These are phyloP conservation scores for Synergus laeviventris DNA, from an alignment of 2,888 invertebrate genomes.

Conservation along the genomic window DNA sequence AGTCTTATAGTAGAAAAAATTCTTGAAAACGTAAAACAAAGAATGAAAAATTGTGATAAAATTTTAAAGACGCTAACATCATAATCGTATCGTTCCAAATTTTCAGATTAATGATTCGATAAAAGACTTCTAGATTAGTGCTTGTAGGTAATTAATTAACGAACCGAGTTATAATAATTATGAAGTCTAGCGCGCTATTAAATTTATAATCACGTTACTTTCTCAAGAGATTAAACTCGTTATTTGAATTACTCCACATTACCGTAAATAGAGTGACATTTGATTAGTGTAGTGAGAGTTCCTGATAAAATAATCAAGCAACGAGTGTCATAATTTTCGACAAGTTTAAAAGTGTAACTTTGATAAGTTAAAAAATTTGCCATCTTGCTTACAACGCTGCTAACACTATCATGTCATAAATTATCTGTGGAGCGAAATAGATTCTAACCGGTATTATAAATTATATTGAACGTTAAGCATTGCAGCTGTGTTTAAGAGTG, in stretches of 20 bases:
- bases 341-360: background rate
- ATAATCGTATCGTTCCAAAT: background rate
- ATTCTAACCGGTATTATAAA: slow-evolving; percentile 35
- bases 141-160: slow-evolving; percentile 7
- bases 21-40: slow-evolving; percentile 18
- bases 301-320: background rate
- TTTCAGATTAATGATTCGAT: background rate
- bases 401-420: background rate
- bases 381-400: slow-evolving; percentile 6
- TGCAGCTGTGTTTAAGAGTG: slow-evolving; percentile 25
- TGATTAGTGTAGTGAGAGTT: slow-evolving; percentile 30
- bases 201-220: slow-evolving; percentile 20
- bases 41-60: no score
- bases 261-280: slow-evolving; percentile 26
- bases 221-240: slow-evolving; percentile 17
- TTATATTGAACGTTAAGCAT: slow-evolving; percentile 1
- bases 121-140: background rate
- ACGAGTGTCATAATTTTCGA: background rate
- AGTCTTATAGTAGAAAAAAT: background rate
- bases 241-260: slow-evolving; percentile 23
- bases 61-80: background rate
- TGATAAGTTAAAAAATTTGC: background rate
- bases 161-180: slow-evolving; percentile 31
- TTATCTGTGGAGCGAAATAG: background rate
- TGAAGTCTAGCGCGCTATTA: slow-evolving; percentile 22